Percentiles rank a stretch among this genome's conserved stretches.
Evolutionary conservation across 2,888 invertebrate species (phyloP).

Genomic region (Resseliella maxima): DNA sequence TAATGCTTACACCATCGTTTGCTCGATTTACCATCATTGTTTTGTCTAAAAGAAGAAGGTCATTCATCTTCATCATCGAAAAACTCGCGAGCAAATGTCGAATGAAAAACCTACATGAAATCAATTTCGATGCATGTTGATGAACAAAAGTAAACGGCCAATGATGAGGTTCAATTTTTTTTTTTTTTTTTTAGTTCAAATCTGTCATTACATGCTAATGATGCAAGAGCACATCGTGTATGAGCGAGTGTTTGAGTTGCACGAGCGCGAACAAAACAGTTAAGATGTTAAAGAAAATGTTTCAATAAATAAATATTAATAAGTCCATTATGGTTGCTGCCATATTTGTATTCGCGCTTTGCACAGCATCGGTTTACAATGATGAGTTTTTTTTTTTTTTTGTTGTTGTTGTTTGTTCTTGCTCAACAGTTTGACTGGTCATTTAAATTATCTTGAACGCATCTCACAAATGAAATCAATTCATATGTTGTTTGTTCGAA

Average conservation of each 20-base stretch:
- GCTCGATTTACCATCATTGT: neutral
- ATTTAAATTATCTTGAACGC: slow-evolving; percentile 11
- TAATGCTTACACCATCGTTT: too few relatives aligned
- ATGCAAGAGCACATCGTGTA: too few relatives aligned
- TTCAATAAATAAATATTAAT: slow-evolving; percentile 48
- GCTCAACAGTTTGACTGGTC: slow-evolving; percentile 1
- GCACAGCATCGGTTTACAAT: neutral
- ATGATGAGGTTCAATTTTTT: neutral
- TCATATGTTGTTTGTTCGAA: neutral
- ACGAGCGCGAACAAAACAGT: slow-evolving; percentile 23
- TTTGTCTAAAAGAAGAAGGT: neutral
- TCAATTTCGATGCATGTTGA: neutral
- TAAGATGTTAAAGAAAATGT: slow-evolving; percentile 41
- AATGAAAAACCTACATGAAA: neutral
- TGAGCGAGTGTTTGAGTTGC: too few relatives aligned
- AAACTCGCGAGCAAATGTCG: neutral
- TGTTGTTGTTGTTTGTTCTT: neutral
- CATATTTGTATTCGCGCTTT: slow-evolving; percentile 7
- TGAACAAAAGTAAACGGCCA: neutral
- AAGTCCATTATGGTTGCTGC: slow-evolving; percentile 22
- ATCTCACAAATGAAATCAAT: slow-evolving; percentile 19
- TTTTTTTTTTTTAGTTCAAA: slow-evolving; percentile 28
- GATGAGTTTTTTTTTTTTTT: neutral
- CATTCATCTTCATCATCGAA: neutral
- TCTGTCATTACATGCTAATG: slow-evolving; percentile 49